Evolutionary conservation across 1,140 invertebrate genomes (phyloP), one percentile per base, ranked within the genome.

Genomic region (Bicyclus anynana): DNA sequence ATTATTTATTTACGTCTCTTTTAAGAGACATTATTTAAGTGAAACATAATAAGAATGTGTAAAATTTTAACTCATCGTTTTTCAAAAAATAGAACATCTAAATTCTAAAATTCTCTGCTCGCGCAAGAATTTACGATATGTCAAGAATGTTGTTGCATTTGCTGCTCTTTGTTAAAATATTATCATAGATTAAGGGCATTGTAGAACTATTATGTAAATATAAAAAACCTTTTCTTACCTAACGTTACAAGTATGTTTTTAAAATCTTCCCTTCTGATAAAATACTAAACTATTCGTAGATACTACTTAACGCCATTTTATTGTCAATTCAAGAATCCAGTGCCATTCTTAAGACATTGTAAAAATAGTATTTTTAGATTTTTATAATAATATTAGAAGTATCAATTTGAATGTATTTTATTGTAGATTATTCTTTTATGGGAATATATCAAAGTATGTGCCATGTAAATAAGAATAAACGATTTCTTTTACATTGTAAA

Each of bases 391-490:
- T 42, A 51, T n/a, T 42, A 44, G 40, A 20, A 20, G 10, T 44
- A 44, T 59, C 46, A 37, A 59, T 44, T 59, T 57, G 14, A 53
- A 46, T 14, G 37, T 58, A 59, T 49, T 49, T 42, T 53, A 61
- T 55, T 54, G 59, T 56, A 72, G 42, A 21, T 38, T 26, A 37
- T 56, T 72, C 65, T 44, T 44, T 44, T 17, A 44, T 44, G 17
- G 12, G 13, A 44, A 12, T 20, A 72, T 73, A 77, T 69, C 67
- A 65, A 71, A 72, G 38, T 62, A 53, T 68, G 79, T 82, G 79
- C 79, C 79, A 82, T 82, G 77, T 77, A 74, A 73, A 79, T 80
- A 76, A 69, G 54, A 69, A 49, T 60, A 29, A 44, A 55, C 56
- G 55, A 63, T 62, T 67, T 44, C 14, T 44, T 20, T 20, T 44